These are phyloP conservation scores for Gonocerus acuteangulatus DNA, from an alignment of 2,888 invertebrate genomes.

Conservation along the genomic window DNA sequence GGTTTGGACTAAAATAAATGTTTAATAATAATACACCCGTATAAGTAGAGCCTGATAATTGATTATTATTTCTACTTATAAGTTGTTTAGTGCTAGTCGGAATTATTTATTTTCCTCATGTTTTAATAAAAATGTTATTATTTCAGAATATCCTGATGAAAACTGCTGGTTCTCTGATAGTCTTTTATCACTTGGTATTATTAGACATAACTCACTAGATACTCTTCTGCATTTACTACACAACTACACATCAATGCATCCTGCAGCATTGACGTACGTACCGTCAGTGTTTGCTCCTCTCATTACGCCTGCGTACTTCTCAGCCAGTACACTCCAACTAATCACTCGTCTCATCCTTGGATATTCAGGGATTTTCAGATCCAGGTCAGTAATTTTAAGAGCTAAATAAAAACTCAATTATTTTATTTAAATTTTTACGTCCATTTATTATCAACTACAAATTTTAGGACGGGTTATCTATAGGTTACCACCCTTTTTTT, in stretches of 20 bases:
- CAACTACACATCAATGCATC: slow-evolving; percentile 41
- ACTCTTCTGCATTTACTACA: slow-evolving; percentile 44
- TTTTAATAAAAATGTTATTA: neutral
- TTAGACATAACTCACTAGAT: slow-evolving; percentile 43
- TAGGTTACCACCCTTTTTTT: too few relatives aligned
- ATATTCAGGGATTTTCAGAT: slow-evolving; percentile 34
- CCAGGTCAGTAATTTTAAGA: slow-evolving; percentile 34
- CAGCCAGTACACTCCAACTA: slow-evolving; percentile 22
- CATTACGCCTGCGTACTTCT: slow-evolving; percentile 22
- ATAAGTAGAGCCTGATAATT: too few relatives aligned
- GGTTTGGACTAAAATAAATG: too few relatives aligned
- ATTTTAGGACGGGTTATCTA: too few relatives aligned
- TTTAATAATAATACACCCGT: too few relatives aligned
- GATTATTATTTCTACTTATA: too few relatives aligned
- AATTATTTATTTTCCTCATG: too few relatives aligned
- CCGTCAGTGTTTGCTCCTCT: slow-evolving; percentile 38
- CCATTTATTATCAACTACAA: too few relatives aligned
- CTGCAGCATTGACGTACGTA: slow-evolving; percentile 38
- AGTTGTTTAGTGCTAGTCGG: too few relatives aligned
- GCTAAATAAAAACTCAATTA: too few relatives aligned
- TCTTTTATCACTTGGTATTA: slow-evolving; percentile 29
- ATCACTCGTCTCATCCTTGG: slow-evolving; percentile 36
- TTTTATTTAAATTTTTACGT: too few relatives aligned
- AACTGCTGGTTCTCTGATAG: slow-evolving; percentile 35
- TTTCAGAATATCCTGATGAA: slow-evolving; percentile 36